Percentiles rank a stretch among this genome's conserved stretches.
Evolutionary conservation across 92 coral and sea anemone genomes (phyloP).

Genomic region (Actinernus sp.): DNA sequence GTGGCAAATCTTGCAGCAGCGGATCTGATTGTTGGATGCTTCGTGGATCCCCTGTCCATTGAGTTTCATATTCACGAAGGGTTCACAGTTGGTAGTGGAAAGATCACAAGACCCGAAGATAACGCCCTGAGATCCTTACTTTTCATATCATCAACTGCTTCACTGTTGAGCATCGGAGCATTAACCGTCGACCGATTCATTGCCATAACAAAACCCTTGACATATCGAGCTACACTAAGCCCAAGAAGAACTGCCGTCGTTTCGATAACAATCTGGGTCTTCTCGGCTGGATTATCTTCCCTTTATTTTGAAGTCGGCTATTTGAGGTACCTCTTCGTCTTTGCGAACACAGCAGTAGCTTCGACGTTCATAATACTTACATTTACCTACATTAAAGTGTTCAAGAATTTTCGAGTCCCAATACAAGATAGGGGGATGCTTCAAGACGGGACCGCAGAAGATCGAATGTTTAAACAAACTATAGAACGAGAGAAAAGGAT

Average conservation of each 20-base stretch:
- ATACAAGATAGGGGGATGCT: constrained; percentile 44
- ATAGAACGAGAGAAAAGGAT: constrained; percentile 54
- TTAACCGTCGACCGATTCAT: neutral
- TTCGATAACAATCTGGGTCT: neutral
- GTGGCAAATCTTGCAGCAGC: constrained; percentile 85
- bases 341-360: neutral
- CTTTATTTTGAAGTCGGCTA: neutral
- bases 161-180: neutral
- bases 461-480: constrained; percentile 1
- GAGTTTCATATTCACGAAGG: constrained; percentile 77
- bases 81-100: neutral
- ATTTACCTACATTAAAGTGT: neutral
- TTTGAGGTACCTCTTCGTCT: neutral
- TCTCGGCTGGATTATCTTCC: neutral
- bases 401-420: constrained; percentile 10
- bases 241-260: neutral
- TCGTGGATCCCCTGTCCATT: constrained; percentile 74
- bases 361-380: neutral
- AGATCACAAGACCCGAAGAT: constrained; percentile 37
- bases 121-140: constrained; percentile 45
- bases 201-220: neutral
- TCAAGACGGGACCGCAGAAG: constrained; percentile 6
- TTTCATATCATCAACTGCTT: neutral
- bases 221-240: neutral
- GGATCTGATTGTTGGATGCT: constrained; percentile 75